Percentiles rank a stretch among this genome's conserved stretches.
These are phyloP conservation scores for Heliocidaris tuberculata DNA, from an alignment of 35 echinoderm and acorn worm species.

Conservation along the genomic window DNA sequence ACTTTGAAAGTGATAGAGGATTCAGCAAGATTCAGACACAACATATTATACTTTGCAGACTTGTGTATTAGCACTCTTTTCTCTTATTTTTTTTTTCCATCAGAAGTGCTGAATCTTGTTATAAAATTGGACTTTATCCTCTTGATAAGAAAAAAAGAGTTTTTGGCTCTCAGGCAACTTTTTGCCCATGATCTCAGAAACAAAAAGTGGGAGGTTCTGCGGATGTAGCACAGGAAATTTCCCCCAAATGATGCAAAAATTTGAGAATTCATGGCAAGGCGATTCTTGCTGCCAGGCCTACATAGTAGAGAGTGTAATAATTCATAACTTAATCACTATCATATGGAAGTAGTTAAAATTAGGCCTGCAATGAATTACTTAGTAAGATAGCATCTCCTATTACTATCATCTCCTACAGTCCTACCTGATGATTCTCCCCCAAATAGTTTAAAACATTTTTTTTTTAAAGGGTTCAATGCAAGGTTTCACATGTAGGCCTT, in stretches of 20 bases:
- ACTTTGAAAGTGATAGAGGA: neutral
- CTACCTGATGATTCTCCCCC: too few species aligned
- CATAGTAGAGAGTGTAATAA: too few species aligned
- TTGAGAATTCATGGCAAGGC: neutral
- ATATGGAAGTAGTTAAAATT: too few species aligned
- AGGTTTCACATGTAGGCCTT: too few species aligned
- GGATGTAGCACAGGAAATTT: neutral
- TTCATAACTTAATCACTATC: too few species aligned
- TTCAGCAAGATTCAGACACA: neutral
- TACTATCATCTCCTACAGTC: too few species aligned
- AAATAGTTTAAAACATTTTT: too few species aligned
- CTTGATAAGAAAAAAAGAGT: neutral
- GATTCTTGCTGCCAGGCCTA: neutral
- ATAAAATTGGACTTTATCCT: conserved; percentile 5
- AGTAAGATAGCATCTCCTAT: too few species aligned
- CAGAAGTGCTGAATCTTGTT: conserved; percentile 3
- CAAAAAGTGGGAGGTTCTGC: neutral
- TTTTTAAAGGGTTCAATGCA: too few species aligned
- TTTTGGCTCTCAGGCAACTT: neutral
- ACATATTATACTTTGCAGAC: neutral
- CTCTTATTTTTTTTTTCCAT: neutral
- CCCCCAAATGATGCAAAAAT: neutral
- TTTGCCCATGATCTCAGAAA: neutral
- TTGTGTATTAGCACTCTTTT: neutral
- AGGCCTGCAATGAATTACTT: too few species aligned